Evolutionary conservation across 1,140 invertebrate genomes (phyloP).

Genomic region (Temnothorax longispinosus): DNA sequence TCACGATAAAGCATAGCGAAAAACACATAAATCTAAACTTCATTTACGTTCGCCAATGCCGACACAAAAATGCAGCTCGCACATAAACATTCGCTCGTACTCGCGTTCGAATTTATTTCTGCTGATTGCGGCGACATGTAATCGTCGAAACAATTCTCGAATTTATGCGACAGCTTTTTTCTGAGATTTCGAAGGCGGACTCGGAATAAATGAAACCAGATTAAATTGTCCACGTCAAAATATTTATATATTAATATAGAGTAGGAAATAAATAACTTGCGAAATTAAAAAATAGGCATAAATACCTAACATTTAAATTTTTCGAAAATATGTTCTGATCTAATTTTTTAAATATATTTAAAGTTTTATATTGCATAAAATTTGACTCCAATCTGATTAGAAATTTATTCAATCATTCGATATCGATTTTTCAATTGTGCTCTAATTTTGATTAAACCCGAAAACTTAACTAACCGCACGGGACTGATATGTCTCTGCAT

Average conservation of each 20-base stretch:
- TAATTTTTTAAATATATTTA: background rate
- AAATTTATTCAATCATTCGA: conserved; percentile 8
- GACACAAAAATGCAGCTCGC: conserved; percentile 33
- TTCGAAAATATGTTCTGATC: background rate
- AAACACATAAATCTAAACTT: conserved; percentile 57
- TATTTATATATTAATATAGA: no score
- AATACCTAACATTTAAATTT: background rate
- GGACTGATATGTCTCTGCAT: background rate
- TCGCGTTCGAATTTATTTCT: conserved; percentile 12
- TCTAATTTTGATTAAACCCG: background rate
- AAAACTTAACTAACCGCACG: background rate
- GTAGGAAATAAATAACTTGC: background rate
- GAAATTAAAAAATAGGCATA: background rate
- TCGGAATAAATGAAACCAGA: background rate
- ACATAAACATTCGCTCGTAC: conserved; percentile 29
- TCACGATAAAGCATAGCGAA: conserved; percentile 3
- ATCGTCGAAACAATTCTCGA: conserved; percentile 14
- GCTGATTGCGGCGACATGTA: conserved; percentile 11
- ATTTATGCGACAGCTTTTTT: conserved; percentile 23
- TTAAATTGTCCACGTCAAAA: background rate
- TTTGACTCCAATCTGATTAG: background rate
- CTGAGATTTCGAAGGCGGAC: background rate
- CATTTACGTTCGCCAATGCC: conserved; percentile 44
- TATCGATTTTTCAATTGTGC: background rate
- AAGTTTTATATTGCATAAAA: background rate